phyloP scores from a whole-genome alignment of 1,140 invertebrate genomes.

The Sycophila sp. region DNA sequence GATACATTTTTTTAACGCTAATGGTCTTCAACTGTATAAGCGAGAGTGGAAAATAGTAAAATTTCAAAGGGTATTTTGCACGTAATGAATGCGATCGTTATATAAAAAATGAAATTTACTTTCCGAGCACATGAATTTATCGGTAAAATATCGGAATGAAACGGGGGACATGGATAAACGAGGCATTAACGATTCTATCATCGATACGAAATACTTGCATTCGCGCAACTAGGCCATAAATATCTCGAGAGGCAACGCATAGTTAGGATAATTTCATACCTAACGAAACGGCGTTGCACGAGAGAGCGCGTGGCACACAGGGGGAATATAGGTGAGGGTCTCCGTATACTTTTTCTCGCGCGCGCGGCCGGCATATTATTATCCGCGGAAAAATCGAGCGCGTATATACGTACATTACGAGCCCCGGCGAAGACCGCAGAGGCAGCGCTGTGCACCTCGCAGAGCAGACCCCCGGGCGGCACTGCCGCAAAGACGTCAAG shows the following conservation, averaged over 20 bases:
- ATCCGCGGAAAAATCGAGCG: slow-evolving; percentile 32
- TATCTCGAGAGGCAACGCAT: neutral
- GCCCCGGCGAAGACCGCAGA: neutral
- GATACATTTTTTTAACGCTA: too few relatives aligned
- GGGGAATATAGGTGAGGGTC: slow-evolving; percentile 34
- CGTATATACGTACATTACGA: neutral
- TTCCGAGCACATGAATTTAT: neutral
- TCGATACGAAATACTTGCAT: neutral
- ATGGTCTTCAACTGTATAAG: too few relatives aligned
- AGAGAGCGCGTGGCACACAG: neutral
- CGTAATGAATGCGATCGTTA: too few relatives aligned
- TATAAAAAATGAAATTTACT: too few relatives aligned
- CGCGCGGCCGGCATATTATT: slow-evolving; percentile 5
- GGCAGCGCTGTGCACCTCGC: neutral
- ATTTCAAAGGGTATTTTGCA: too few relatives aligned
- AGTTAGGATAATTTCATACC: neutral
- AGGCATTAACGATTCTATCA: too few relatives aligned
- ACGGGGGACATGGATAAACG: neutral
- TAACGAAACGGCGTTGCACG: neutral
- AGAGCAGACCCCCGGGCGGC: neutral
- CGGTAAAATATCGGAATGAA: neutral
- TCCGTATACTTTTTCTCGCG: neutral
- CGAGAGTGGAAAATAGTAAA: too few relatives aligned
- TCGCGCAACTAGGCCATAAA: neutral
- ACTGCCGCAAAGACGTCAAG: slow-evolving; percentile 39